Evolutionary conservation across 2,113 vertebrate genomes (phyloP), one percentile per base, ranked within the genome.

Genomic region (Melierax canorus): DNA sequence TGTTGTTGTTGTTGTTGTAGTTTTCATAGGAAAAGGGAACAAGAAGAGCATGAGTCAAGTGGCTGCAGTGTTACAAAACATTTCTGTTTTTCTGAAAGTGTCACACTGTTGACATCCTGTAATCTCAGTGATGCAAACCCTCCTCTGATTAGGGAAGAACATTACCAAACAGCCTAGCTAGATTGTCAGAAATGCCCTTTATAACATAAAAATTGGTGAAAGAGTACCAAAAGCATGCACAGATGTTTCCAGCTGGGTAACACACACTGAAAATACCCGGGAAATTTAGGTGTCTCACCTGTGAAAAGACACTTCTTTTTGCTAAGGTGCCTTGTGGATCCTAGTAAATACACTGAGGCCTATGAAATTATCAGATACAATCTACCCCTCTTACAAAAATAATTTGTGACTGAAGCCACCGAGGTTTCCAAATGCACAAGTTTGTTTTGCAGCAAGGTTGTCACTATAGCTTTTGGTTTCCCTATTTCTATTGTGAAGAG

Each of bases 11-110:
- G 56, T 53, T 80, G 36, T 23, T 53, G 43, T 10, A 12, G 22
- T 24, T 95, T 46, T 87, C 56, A 20, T 10, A 75, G 55, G 18
- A 94, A 94, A 91, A 91, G 56, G 94, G 92, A 94, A 97, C 69
- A 68, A 82, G 59, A 71, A 58, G 30, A 55, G 29, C 0, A 0
- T 77, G 71, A 59, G 46, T 69, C 67, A 53, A 90, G 50, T 5
- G 8, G 63, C 39, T 77, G n/a, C 48, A 69, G 53, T 2, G 0
- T 79, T 97, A 76, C 90, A 88, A 82, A 60, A 92, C 30, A 48
- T 71, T 81, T 91, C 23, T 93, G 64, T 60, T 96, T 94, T 92
- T 76, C 91, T 81, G 91, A 69, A 76, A 83, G 83, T 71, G 46
- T 88, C 46, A 10, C 18, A 5, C 50, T 71, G 53, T 50, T 36